These are phyloP conservation scores for Campoletis sonorensis DNA, from an alignment of 1,140 invertebrate genomes.

Conservation along the genomic window DNA sequence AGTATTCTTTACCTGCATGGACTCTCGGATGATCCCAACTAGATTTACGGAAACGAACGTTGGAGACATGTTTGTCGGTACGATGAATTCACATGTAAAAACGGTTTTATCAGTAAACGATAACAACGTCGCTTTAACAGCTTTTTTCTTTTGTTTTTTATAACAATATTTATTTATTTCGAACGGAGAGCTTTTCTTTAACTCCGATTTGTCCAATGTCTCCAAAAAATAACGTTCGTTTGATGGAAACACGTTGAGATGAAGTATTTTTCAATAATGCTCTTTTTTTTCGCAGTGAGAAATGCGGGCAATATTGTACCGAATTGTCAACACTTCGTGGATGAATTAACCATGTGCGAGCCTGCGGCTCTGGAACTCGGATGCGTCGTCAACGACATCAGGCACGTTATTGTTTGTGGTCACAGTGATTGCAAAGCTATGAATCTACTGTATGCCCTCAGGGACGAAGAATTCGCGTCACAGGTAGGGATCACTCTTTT, in stretches of 20 bases:
- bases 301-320: constrained; percentile 97
- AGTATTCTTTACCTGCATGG: constrained; percentile 98
- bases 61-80: constrained; percentile 98
- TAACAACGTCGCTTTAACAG: too few relatives aligned
- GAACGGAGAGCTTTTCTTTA: background rate
- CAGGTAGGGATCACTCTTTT: constrained; percentile 73
- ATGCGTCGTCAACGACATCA: constrained; percentile 94
- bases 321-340: constrained; percentile 90
- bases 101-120: constrained; percentile 55
- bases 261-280: background rate
- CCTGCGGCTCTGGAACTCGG: constrained; percentile 95
- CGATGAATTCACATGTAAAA: constrained; percentile 63
- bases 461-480: constrained; percentile 85
- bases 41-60: constrained; percentile 96
- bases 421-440: constrained; percentile 99
- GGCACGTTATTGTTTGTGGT: constrained; percentile 96
- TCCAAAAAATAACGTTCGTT: background rate
- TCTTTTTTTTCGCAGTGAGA: constrained; percentile 82
- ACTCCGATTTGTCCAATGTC: constrained; percentile 15
- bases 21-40: constrained; percentile 96
- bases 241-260: background rate
- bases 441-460: constrained; percentile 92
- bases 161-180: background rate
- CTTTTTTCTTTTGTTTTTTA: too few relatives aligned
- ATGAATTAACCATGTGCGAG: constrained; percentile 93